Percentiles rank a stretch among this genome's conserved stretches.
Conservation (phyloP, 2,888 invertebrate species). For the Stenchaetothrips biformis region DNA sequence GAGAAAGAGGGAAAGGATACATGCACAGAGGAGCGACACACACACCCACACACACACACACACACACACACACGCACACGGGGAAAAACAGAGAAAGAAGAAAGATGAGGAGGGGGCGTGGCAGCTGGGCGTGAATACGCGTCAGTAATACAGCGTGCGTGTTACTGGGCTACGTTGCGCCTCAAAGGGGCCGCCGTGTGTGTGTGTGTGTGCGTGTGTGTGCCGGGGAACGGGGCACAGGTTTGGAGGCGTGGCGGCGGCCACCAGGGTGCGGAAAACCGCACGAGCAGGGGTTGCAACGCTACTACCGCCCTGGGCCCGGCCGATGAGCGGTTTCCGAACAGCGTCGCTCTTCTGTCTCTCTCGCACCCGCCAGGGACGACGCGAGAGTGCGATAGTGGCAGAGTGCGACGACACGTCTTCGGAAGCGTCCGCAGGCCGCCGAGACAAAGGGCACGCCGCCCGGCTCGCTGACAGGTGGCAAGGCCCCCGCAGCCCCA, state of each 20-base stretch:
- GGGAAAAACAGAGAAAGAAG: slow-evolving; percentile 28
- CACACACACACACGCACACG: no score
- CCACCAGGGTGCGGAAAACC: slow-evolving; percentile 31
- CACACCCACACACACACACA: no score
- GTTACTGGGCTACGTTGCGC: neutral
- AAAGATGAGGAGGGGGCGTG: slow-evolving; percentile 29
- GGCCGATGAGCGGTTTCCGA: no score
- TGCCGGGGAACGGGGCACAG: slow-evolving; percentile 23
- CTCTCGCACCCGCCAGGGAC: no score
- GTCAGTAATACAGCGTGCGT: slow-evolving; percentile 17
- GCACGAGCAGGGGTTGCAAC: slow-evolving; percentile 11
- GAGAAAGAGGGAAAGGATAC: slow-evolving; percentile 30
- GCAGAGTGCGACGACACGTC: slow-evolving; percentile 31
- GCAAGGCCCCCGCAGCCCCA: slow-evolving; percentile 15
- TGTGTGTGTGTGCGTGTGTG: no score
- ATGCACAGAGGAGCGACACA: no score
- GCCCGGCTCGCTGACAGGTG: slow-evolving; percentile 26
- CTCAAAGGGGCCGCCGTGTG: neutral
- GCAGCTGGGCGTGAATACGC: slow-evolving; percentile 11
- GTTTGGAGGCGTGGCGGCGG: slow-evolving; percentile 36
- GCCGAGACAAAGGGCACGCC: neutral
- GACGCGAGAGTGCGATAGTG: neutral
- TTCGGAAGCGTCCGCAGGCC: slow-evolving; percentile 23
- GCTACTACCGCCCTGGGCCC: no score
- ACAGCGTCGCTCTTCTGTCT: no score